Base-by-base conservation (phyloP, 2,113 vertebrate species). In the Nothobranchius kuhntae region DNA sequence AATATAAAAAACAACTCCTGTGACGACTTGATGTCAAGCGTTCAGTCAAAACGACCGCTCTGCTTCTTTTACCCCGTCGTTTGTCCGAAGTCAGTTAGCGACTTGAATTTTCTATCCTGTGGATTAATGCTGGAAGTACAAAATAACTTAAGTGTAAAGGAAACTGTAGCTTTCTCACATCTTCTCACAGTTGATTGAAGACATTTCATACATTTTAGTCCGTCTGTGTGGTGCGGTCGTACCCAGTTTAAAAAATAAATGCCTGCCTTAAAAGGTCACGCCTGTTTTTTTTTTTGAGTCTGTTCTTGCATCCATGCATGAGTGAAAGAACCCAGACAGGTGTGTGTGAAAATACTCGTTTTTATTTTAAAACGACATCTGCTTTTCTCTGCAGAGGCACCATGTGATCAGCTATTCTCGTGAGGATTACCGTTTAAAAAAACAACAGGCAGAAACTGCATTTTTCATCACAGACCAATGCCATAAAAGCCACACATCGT, bases 241-340 rank as follows among this genome's bases (percentile, higher is more conserved):
- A 71, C 86, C 91, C 75, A 86, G 91, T 94, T 92, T 80, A 91
- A 87, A 94, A 95, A 94, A 95, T 94, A 93, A 94, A 93, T 90
- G 91, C 93, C 93, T 95, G 95, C 94, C 94, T 95, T 95, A 93
- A 94, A 92, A 86, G 86, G 84, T 89, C 69, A 53, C 0, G 54
- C 74, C 71, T 86, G 74, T 61, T 71, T 17, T 65, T 17, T 65
- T 21, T 21, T 35, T 38, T 78, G 55, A 54, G 56, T 36, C 56
- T 67, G 30, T 68, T 71, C 11, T 76, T 36, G 8, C 36, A 15
- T n/a, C n/a, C n/a, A 13, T 30, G 2, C 0, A 58, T 21, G 13
- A 26, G 53, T 53, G 26, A 65, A 15, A 61, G 51, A 71, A 68
- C 44, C 21, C 9, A 44, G 13, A 56, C 30, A 12, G 44, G 44